These are phyloP conservation scores for Ctenopoma kingsleyae DNA, from an alignment of 2,797 vertebrate species.

Conservation along the genomic window DNA sequence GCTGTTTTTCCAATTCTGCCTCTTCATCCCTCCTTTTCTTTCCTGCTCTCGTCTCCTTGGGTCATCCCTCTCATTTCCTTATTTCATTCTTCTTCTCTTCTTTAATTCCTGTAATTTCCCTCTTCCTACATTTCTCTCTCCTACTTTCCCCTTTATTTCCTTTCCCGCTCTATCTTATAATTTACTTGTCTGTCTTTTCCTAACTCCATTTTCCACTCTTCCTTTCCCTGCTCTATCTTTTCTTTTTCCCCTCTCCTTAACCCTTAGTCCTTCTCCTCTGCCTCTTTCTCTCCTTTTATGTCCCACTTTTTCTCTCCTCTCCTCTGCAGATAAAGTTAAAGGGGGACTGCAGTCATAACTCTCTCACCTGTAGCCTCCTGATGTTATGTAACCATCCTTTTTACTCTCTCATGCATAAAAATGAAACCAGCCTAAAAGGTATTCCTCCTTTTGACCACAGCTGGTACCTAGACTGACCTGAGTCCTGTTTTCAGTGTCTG, in stretches of 20 bases:
- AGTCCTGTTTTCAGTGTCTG: neutral
- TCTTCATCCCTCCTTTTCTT: too few species aligned
- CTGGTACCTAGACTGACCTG: constrained; percentile 23
- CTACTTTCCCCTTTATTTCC: too few species aligned
- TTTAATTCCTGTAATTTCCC: too few species aligned
- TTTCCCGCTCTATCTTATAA: too few species aligned
- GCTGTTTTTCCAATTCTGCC: too few species aligned
- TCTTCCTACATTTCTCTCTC: neutral
- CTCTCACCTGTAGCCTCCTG: constrained; percentile 45
- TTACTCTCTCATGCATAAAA: constrained; percentile 54
- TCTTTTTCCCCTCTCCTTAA: too few species aligned
- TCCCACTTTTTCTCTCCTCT: neutral
- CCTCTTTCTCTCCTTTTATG: too few species aligned
- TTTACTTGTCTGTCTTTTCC: too few species aligned
- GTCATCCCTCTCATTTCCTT: too few species aligned
- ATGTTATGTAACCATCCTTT: constrained; percentile 63
- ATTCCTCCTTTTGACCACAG: constrained; percentile 35
- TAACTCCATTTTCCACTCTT: neutral
- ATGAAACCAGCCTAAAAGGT: constrained; percentile 34
- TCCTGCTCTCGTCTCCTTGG: too few species aligned
- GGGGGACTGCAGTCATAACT: constrained; percentile 49
- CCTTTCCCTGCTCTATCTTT: neutral
- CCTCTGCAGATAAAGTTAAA: constrained; percentile 50
- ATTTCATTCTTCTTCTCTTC: too few species aligned
- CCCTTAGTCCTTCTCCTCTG: too few species aligned